Conservation (phyloP, 2,797 vertebrate species). For the Scarus forsteni region DNA sequence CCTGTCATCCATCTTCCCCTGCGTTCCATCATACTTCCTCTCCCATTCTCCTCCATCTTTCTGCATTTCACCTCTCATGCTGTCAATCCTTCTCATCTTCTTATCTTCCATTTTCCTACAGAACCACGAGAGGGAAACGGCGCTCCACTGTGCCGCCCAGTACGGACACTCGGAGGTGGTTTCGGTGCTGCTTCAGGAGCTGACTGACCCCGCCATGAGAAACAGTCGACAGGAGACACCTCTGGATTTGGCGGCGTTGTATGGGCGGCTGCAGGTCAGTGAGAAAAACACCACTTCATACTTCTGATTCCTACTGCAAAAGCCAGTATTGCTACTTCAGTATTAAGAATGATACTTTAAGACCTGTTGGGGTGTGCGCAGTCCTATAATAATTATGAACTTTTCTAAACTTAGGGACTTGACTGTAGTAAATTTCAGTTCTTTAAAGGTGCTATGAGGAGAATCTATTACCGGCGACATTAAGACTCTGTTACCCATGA, state of each 20-base stretch:
- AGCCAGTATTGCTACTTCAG: neutral
- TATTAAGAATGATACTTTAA: neutral
- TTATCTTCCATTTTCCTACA: slow-evolving; percentile 29
- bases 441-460: too few species aligned
- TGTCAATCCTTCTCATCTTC: neutral
- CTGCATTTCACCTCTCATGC: neutral
- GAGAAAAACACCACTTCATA: neutral
- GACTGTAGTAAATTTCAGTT: too few species aligned
- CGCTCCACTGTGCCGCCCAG: slow-evolving; percentile 95
- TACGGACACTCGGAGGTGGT: slow-evolving; percentile 97
- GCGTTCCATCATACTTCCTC: neutral
- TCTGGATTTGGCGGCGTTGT: slow-evolving; percentile 94
- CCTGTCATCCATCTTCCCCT: neutral
- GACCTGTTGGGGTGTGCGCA: too few species aligned
- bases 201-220: slow-evolving; percentile 94
- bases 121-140: slow-evolving; percentile 96
- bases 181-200: slow-evolving; percentile 92
- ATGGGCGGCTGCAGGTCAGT: slow-evolving; percentile 89
- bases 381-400: too few species aligned
- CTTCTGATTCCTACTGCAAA: neutral
- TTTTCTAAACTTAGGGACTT: too few species aligned
- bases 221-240: slow-evolving; percentile 94
- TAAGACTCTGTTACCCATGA: too few species aligned
- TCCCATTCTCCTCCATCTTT: neutral
- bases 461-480: too few species aligned